Evolutionary conservation across 2,888 invertebrate genomes (phyloP).

Genomic region (Stegophylla sp.): DNA sequence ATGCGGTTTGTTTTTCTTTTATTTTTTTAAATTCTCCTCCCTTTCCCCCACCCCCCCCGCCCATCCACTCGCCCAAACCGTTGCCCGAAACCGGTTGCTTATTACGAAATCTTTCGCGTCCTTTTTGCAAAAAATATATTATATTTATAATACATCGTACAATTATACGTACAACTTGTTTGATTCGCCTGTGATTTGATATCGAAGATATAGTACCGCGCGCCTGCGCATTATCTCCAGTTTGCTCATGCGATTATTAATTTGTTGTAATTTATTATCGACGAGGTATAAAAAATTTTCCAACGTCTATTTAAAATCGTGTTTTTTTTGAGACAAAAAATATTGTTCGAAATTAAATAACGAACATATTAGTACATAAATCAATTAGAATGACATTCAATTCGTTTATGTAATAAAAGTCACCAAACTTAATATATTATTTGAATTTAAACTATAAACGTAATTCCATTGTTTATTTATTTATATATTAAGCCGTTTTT

Average conservation of each 20-base stretch:
- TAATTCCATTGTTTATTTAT: background rate
- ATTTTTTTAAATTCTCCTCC: slow-evolving; percentile 46
- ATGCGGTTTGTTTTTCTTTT: slow-evolving; percentile 51
- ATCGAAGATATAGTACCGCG: too few relatives aligned
- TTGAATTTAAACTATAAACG: background rate
- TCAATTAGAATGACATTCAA: background rate
- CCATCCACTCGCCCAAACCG: slow-evolving; percentile 1
- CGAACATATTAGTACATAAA: too few relatives aligned
- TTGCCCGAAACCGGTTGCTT: slow-evolving; percentile 42
- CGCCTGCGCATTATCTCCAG: background rate
- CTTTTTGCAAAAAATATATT: slow-evolving; percentile 43
- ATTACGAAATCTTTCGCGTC: slow-evolving; percentile 49
- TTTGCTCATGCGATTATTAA: background rate
- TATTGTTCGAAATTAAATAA: background rate
- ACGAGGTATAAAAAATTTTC: background rate
- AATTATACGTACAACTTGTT: slow-evolving; percentile 15
- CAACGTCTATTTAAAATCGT: background rate
- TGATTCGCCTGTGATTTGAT: background rate
- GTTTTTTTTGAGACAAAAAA: background rate
- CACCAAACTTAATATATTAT: background rate
- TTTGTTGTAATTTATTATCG: background rate
- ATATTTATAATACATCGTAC: background rate
- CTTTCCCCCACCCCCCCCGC: too few relatives aligned
- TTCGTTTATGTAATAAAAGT: background rate
- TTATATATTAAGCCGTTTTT: background rate